Base-by-base conservation (phyloP, 2,797 vertebrate species). In the Merluccius polli region DNA sequence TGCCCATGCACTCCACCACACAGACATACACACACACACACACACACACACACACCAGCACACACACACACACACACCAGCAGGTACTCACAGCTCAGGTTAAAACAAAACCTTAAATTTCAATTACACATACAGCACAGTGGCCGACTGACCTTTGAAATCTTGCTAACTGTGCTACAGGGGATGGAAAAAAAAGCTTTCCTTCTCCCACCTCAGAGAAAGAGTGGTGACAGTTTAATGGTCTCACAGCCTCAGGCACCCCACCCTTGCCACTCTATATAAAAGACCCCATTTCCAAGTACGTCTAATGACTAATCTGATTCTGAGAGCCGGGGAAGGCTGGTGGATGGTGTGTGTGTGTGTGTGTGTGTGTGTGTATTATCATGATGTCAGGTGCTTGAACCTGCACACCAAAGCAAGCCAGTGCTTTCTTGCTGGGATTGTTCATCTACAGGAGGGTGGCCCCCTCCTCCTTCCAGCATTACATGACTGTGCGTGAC, bases 191-290 rank as follows among this genome's bases (percentile, higher is more conserved):
- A 84, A 38, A 13, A 75, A 27, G 75, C 77, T 73, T 84, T 79
- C 78, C 82, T 79, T 84, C 84, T 87, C 81, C 84, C 87, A 79
- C 87, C 84, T 76, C 85, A 87, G 84, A 86, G 91, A 88, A 82
- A 83, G 78, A 88, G 90, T 91, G 90, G 88, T 91, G 91, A 93
- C 90, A 92, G 88, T 86, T 92, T 93, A 93, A 93, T 90, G 84
- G 87, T 79, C 87, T 86, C 88, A 44, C 1, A 77, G 85, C 84
- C 89, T 79, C 29, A 78, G 76, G 82, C 85, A 82, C 91, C 91
- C 89, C 91, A 82, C 91, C 91, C 90, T 83, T 82, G 80, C 89
- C 89, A 86, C 84, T 84, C 77, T 73, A 75, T 84, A 89, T 90
- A 83, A 92, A 88, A 87, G 87, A 86, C 83, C 83, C 81, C 67